Evolutionary conservation across 2,888 invertebrate genomes (phyloP).

Genomic region (Caenorhabditis sp.): DNA sequence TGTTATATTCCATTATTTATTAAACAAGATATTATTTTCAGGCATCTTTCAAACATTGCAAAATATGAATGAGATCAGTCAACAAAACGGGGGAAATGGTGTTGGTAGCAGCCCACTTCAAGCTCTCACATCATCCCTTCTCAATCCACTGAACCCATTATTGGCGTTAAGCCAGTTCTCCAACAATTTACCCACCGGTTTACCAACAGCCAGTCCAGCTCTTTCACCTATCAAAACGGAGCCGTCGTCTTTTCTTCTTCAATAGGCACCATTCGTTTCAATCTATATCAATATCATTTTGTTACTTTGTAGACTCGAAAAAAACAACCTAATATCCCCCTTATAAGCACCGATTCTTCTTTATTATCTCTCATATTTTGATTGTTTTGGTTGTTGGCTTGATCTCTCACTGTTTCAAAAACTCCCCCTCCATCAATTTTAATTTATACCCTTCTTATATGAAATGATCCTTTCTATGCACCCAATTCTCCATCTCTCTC

Average conservation of each 20-base stretch:
- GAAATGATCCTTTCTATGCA: conserved; percentile 29
- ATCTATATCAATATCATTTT: neutral
- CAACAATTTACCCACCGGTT: conserved; percentile 21
- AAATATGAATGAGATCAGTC: conserved; percentile 14
- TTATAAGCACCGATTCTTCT: conserved; percentile 2
- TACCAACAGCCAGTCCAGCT: conserved; percentile 34
- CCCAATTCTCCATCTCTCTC: neutral
- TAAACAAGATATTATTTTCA: neutral
- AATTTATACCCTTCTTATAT: conserved; percentile 20
- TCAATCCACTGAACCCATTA: conserved; percentile 33
- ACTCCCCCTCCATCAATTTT: neutral
- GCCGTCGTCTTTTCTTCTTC: conserved; percentile 40
- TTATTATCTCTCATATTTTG: neutral
- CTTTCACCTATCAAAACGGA: conserved; percentile 48
- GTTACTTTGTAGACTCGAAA: conserved; percentile 1
- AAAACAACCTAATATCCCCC: conserved; percentile 6
- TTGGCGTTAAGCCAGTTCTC: conserved; percentile 29
- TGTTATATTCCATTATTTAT: no score
- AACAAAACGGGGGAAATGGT: conserved; percentile 10
- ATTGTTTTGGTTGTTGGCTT: neutral
- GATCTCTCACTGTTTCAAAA: conserved; percentile 2
- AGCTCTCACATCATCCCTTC: conserved; percentile 24
- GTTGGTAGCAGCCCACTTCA: conserved; percentile 19
- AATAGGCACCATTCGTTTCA: conserved; percentile 27
- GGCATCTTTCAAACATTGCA: conserved; percentile 5